phyloP scores from a whole-genome alignment of 1,140 invertebrate genomes.

The Hycleus phaleratus region DNA sequence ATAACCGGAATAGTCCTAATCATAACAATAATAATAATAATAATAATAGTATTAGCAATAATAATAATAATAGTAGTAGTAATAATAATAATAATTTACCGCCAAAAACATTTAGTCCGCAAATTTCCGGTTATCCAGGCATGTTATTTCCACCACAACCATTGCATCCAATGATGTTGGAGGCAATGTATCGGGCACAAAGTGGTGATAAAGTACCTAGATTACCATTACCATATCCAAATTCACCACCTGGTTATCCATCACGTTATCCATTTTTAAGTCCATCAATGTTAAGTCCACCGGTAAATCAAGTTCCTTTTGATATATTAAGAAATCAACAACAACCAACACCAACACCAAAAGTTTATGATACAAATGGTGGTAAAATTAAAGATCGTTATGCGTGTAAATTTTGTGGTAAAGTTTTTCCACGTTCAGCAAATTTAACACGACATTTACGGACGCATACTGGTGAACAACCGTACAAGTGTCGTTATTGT shows the following conservation, averaged over 20 bases:
- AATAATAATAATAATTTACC: constrained; percentile 2
- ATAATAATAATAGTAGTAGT: neutral
- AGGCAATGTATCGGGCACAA: constrained; percentile 61
- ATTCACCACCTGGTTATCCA: constrained; percentile 37
- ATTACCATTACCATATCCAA: constrained; percentile 44
- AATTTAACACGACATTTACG: constrained; percentile 94
- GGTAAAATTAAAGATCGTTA: constrained; percentile 81
- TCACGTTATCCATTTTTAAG: constrained; percentile 41
- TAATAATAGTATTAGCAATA: neutral
- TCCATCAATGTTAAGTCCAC: constrained; percentile 38
- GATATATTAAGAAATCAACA: constrained; percentile 39
- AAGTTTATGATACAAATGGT: constrained; percentile 38
- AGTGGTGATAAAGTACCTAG: constrained; percentile 42
- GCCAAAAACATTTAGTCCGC: constrained; percentile 32
- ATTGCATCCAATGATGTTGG: constrained; percentile 59
- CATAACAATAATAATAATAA: neutral
- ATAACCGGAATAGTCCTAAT: constrained; percentile 16
- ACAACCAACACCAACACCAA: constrained; percentile 42
- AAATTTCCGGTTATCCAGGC: constrained; percentile 43
- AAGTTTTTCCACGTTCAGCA: constrained; percentile 96
- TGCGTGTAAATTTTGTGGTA: constrained; percentile 97
- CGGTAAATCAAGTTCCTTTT: constrained; percentile 46
- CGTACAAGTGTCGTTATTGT: constrained; percentile 97
- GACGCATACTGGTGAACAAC: constrained; percentile 97
- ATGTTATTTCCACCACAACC: constrained; percentile 53